Percentiles rank a stretch among this genome's conserved stretches.
These are phyloP conservation scores for Trematomus bernacchii DNA, from an alignment of 2,797 vertebrate species.

Conservation along the genomic window DNA sequence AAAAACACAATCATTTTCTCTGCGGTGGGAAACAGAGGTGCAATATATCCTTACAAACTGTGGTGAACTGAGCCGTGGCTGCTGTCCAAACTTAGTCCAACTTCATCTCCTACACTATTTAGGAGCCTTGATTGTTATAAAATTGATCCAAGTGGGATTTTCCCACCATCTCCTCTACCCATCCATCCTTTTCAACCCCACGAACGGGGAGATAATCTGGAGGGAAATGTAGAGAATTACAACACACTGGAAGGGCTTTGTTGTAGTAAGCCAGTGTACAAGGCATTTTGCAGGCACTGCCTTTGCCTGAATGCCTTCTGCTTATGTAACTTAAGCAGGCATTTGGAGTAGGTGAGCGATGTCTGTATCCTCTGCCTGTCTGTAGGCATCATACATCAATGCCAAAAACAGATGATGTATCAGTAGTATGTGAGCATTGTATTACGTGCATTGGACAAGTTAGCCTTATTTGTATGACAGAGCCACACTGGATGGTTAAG, in stretches of 20 bases:
- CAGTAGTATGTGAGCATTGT: neutral
- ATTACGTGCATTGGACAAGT: neutral
- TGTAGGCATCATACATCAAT: constrained; percentile 1
- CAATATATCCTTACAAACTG: constrained; percentile 46
- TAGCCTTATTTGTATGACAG: neutral
- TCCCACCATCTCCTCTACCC: constrained; percentile 44
- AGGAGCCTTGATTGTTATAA: constrained; percentile 65
- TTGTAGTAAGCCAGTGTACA: constrained; percentile 57
- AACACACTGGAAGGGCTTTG: constrained; percentile 58
- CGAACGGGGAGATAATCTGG: constrained; percentile 44
- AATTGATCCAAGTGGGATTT: constrained; percentile 75
- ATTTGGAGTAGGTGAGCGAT: constrained; percentile 31
- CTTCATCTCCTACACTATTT: constrained; percentile 62
- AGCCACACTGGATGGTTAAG: neutral
- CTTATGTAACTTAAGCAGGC: constrained; percentile 51
- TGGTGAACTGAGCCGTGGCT: constrained; percentile 46
- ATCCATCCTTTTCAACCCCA: constrained; percentile 55
- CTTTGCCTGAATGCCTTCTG: constrained; percentile 34
- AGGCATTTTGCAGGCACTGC: constrained; percentile 35
- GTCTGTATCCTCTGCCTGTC: neutral
- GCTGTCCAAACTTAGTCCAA: constrained; percentile 55
- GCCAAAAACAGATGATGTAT: neutral
- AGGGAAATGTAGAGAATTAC: constrained; percentile 66
- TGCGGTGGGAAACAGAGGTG: constrained; percentile 43
- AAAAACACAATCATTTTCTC: constrained; percentile 43